A percentile compares a stretch with the other conserved stretches of the same genome.
Evolutionary conservation across 2,888 invertebrate species (phyloP).

Genomic region (Baronia brevicornis): DNA sequence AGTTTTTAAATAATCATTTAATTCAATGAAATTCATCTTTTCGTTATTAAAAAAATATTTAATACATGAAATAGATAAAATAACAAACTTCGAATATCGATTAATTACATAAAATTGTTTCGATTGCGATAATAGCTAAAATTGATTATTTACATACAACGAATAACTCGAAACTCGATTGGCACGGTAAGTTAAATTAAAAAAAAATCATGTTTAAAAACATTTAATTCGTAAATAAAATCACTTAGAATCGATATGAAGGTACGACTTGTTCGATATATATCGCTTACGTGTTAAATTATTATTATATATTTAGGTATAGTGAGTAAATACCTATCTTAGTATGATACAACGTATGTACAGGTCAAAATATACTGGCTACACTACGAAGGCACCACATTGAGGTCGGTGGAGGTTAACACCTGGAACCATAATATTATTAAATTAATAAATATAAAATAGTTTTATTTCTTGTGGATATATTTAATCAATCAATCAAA

Average conservation of each 20-base stretch:
- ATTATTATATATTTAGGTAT: slow-evolving; percentile 29
- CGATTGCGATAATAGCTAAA: slow-evolving; percentile 20
- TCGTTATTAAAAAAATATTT: slow-evolving; percentile 40
- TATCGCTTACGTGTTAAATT: slow-evolving; percentile 50
- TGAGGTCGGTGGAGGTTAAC: slow-evolving; percentile 72
- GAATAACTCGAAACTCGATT: slow-evolving; percentile 40
- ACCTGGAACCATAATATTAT: slow-evolving; percentile 40
- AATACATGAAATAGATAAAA: slow-evolving; percentile 38
- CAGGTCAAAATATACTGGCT: slow-evolving; percentile 52
- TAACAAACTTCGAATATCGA: slow-evolving; percentile 20
- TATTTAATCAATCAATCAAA: no score
- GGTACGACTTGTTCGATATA: slow-evolving; percentile 63
- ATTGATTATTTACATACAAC: slow-evolving; percentile 37
- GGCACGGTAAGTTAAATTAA: slow-evolving; percentile 58
- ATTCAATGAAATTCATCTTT: slow-evolving; percentile 51
- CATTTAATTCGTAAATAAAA: slow-evolving; percentile 32
- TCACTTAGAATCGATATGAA: slow-evolving; percentile 43
- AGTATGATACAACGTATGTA: slow-evolving; percentile 65
- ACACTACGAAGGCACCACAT: slow-evolving; percentile 71
- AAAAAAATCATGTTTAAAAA: slow-evolving; percentile 29
- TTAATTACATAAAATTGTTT: slow-evolving; percentile 15
- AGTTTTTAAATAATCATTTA: slow-evolving; percentile 51
- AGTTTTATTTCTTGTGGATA: neutral
- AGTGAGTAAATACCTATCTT: slow-evolving; percentile 33
- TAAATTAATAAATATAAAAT: slow-evolving; percentile 1